phyloP scores from a whole-genome alignment of 2,797 vertebrate species.

The Manis javanica region DNA sequence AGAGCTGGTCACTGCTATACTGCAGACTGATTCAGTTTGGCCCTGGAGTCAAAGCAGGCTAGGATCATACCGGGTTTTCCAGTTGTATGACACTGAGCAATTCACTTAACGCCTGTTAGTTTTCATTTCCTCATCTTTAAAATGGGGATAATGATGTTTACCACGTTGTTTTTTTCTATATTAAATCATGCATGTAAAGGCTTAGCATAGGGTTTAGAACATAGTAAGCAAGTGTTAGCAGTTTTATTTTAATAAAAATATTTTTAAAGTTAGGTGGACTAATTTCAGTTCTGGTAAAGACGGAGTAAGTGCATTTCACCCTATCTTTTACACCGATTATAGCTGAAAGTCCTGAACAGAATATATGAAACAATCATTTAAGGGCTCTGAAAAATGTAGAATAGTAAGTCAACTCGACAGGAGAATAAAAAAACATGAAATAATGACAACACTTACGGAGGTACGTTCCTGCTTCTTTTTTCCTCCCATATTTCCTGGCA shows the following conservation, averaged over 20 bases:
- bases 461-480: background rate
- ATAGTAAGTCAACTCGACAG: background rate
- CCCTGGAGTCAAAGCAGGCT: background rate
- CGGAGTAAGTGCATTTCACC: background rate
- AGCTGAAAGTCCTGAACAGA: background rate
- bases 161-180: background rate
- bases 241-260: background rate
- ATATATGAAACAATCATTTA: background rate
- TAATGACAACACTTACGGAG: background rate
- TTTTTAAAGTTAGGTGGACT: background rate
- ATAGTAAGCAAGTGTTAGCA: background rate
- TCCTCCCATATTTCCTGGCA: background rate
- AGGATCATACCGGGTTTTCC: background rate
- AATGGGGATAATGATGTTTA: background rate
- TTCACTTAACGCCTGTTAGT: background rate
- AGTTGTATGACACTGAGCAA: background rate
- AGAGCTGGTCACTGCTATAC: background rate
- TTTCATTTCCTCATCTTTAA: constrained; percentile 11
- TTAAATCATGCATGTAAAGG: background rate
- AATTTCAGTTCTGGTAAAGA: constrained; percentile 3
- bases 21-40: background rate
- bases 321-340: background rate
- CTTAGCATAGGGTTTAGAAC: background rate
- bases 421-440: background rate
- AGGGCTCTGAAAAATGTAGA: background rate